phyloP scores from a whole-genome alignment of 2,797 vertebrate genomes.

The Aeoliscus strigatus region DNA sequence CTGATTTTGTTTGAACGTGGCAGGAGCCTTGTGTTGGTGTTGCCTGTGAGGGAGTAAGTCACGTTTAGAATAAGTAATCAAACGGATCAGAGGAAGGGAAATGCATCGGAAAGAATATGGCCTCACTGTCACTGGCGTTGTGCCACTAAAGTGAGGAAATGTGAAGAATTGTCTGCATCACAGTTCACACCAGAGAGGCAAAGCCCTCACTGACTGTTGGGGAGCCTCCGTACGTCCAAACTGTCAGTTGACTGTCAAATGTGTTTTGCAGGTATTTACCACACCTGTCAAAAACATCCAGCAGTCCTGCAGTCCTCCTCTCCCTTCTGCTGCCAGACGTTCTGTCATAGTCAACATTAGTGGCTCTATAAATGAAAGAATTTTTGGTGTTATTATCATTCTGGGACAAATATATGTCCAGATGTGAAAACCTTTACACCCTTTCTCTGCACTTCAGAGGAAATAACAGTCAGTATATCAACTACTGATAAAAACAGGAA shows the following conservation, averaged over 20 bases:
- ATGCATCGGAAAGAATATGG: constrained; percentile 24
- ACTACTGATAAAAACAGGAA: no score
- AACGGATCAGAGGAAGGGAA: constrained; percentile 34
- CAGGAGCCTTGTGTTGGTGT: constrained; percentile 18
- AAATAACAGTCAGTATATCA: no score
- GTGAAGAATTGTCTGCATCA: neutral
- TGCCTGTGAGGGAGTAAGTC: constrained; percentile 15
- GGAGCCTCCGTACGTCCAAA: constrained; percentile 9
- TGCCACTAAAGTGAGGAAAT: neutral
- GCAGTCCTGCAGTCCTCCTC: constrained; percentile 15
- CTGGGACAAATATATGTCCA: no score
- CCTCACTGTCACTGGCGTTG: constrained; percentile 18
- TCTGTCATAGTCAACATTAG: constrained; percentile 14
- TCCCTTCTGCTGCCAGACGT: constrained; percentile 11
- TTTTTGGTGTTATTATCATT: no score
- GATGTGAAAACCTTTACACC: no score
- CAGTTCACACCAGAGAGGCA: neutral
- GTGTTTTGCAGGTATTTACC: constrained; percentile 52
- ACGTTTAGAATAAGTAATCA: constrained; percentile 23
- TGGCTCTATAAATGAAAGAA: constrained; percentile 29
- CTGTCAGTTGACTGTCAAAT: constrained; percentile 34
- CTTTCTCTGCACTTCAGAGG: no score
- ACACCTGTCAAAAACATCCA: constrained; percentile 52
- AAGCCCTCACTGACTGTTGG: constrained; percentile 5
- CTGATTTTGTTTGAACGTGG: constrained; percentile 33